These are phyloP conservation scores for Daboia siamensis DNA, from an alignment of 2,113 vertebrate genomes.

Conservation along the genomic window DNA sequence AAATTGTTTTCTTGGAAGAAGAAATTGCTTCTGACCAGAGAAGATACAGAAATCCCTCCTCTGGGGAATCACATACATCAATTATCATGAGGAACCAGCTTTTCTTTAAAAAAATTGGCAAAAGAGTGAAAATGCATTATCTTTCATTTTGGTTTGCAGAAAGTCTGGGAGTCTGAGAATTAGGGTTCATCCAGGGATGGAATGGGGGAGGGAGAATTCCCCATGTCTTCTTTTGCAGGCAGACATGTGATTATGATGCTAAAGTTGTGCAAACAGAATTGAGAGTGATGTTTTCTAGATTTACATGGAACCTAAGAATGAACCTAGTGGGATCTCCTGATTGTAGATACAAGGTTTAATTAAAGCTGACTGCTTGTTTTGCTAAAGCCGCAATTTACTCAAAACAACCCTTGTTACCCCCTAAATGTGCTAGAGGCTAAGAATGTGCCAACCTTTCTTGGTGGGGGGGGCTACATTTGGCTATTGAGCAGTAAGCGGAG, in stretches of 20 bases:
- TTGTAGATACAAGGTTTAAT: background rate
- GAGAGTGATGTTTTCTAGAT: background rate
- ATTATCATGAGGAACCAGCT: background rate
- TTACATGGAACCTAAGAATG: background rate
- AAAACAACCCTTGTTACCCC: background rate
- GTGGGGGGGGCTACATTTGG: background rate
- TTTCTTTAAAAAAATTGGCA: background rate
- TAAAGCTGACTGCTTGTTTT: background rate
- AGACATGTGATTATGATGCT: background rate
- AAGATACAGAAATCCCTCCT: background rate
- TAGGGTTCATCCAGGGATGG: background rate
- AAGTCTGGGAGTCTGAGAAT: background rate
- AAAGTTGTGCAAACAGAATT: background rate
- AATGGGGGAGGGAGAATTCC: background rate
- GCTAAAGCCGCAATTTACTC: background rate
- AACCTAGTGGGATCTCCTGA: background rate
- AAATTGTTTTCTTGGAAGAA: background rate
- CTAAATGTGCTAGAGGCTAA: background rate
- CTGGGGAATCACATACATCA: background rate
- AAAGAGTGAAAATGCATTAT: background rate
- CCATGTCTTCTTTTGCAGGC: background rate
- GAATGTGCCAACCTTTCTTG: background rate
- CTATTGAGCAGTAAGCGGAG: background rate
- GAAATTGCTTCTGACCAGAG: background rate
- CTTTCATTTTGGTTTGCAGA: background rate